Conservation (phyloP, 2,888 invertebrate genomes). For the Priocnemis perturbator region DNA sequence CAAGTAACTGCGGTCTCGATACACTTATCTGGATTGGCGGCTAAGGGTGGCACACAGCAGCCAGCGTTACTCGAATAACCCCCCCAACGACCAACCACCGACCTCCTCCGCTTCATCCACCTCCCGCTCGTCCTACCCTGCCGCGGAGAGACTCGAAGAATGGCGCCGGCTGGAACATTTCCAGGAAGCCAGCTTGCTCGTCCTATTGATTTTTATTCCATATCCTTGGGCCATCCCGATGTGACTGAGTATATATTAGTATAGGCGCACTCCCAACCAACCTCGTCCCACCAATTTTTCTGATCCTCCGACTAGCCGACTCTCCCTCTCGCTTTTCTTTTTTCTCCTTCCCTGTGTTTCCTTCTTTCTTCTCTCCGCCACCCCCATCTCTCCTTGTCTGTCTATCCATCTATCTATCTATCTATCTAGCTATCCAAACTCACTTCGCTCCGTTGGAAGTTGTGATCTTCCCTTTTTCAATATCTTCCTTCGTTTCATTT, state of each 20-base stretch:
- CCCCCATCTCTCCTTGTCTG: not conserved
- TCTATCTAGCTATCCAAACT: no score
- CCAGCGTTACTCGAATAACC: not conserved
- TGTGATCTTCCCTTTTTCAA: not conserved
- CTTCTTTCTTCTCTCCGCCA: not conserved
- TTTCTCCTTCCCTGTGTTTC: not conserved
- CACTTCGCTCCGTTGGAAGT: no score
- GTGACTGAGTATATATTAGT: slow-evolving; percentile 48
- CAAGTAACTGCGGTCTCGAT: slow-evolving; percentile 19
- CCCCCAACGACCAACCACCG: not conserved
- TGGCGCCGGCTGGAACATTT: slow-evolving; percentile 59
- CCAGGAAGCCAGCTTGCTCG: slow-evolving; percentile 54
- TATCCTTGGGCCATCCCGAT: slow-evolving; percentile 48
- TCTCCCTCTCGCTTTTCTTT: not conserved
- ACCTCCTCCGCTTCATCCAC: not conserved
- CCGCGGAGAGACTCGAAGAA: slow-evolving; percentile 30
- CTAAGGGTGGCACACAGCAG: slow-evolving; percentile 1
- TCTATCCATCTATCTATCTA: not conserved
- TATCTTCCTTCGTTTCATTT: not conserved
- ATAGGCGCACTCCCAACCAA: slow-evolving; percentile 20
- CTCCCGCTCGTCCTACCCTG: not conserved
- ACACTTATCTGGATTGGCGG: slow-evolving; percentile 21
- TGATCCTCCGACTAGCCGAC: not conserved
- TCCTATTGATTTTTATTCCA: slow-evolving; percentile 69
- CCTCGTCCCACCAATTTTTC: slow-evolving; percentile 4